Evolutionary conservation across 2,113 vertebrate genomes (phyloP).

Genomic region (Prochilodus magdalenae): DNA sequence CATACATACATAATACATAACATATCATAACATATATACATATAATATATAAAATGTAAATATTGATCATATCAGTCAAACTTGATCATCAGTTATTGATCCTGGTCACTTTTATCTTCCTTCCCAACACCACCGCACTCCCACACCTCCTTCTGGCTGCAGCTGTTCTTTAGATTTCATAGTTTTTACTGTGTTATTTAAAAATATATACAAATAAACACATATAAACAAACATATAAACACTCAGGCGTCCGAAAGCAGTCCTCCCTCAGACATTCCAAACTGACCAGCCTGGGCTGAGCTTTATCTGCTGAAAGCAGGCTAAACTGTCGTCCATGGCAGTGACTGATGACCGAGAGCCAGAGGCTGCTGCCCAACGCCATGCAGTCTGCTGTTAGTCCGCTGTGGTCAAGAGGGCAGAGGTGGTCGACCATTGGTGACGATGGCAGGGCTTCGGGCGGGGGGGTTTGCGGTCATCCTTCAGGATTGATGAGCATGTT

Average conservation of each 20-base stretch:
- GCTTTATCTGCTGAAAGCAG: conserved; percentile 38
- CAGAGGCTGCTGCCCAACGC: background rate
- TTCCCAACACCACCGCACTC: too few relatives aligned
- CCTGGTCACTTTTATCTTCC: too few relatives aligned
- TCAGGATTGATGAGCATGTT: conserved; percentile 71
- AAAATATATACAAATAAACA: too few relatives aligned
- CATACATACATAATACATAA: too few relatives aligned
- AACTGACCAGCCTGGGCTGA: background rate
- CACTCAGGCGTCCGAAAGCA: background rate
- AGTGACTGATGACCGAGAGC: conserved; percentile 39
- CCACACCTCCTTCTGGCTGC: too few relatives aligned
- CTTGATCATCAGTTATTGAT: too few relatives aligned
- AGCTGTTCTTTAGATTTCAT: too few relatives aligned
- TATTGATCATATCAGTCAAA: too few relatives aligned
- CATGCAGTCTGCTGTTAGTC: conserved; percentile 29
- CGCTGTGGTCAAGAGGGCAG: conserved; percentile 69
- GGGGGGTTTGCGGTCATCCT: conserved; percentile 49
- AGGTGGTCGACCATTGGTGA: conserved; percentile 44
- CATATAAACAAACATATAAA: background rate
- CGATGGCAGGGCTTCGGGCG: conserved; percentile 34
- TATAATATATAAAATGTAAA: too few relatives aligned
- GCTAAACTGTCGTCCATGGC: background rate
- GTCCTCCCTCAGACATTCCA: background rate
- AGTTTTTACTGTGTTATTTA: too few relatives aligned
- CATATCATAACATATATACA: too few relatives aligned